Conservation (phyloP, 2,113 vertebrate species). For the Phrynosoma platyrhinos region DNA sequence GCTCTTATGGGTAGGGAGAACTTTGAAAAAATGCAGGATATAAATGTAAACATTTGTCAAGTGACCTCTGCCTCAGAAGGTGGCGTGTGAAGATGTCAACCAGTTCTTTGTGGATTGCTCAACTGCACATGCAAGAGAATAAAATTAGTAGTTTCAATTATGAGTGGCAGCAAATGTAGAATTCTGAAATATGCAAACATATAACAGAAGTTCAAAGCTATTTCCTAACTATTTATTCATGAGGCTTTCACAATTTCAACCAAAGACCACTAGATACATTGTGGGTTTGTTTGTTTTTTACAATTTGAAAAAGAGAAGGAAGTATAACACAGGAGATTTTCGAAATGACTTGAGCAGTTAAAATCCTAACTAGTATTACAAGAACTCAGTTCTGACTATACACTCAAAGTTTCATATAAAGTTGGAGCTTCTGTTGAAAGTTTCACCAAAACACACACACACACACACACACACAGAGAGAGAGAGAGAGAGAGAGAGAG, state of each 20-base stretch:
- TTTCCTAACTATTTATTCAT: background rate
- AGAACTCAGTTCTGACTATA: too few species aligned
- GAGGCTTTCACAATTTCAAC: background rate
- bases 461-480: background rate
- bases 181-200: background rate
- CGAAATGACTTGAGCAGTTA: background rate
- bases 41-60: too few species aligned
- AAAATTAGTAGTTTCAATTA: background rate
- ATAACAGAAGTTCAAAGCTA: constrained; percentile 16
- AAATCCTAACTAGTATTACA: background rate
- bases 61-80: too few species aligned
- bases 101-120: too few species aligned
- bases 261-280: background rate
- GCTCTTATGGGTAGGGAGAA: too few species aligned
- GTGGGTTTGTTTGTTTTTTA: background rate
- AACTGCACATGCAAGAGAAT: background rate
- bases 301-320: background rate
- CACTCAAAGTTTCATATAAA: rapidly evolving
- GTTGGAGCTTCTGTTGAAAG: background rate
- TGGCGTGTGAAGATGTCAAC: too few species aligned
- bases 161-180: background rate
- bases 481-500: background rate
- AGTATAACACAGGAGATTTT: background rate
- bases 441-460: background rate
- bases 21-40: too few species aligned